Evolutionary conservation across 1,140 invertebrate species (phyloP), one percentile per base, ranked within the genome.

Genomic region (Bombus superbus): DNA sequence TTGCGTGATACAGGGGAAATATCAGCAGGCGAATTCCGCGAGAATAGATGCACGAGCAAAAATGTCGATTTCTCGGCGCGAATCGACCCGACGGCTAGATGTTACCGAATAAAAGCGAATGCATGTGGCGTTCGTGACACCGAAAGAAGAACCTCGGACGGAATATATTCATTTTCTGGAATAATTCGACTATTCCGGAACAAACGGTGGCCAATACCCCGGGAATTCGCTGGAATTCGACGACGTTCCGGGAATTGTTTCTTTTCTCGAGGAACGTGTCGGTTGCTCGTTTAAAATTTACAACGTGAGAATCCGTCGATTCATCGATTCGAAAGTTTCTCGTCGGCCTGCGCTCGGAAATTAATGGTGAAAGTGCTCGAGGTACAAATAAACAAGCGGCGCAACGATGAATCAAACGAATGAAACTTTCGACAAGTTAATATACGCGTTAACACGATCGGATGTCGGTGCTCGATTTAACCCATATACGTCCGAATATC

Each of bases 51-150:
- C 73, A 4, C 47, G 35, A 22, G 5, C 25, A 44, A 44, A 69
- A 79, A 84, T 79, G 75, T 68, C 82, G 53, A 84, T 84, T 84
- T 78, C 68, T 83, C 74, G 62, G 72, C 53, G n/a, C 28, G 42
- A 32, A 53, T 53, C 22, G 40, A 32, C 22, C 62, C 1, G 11
- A 22, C 22, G 22, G n/a, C 25, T 42, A 68, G 32, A 79, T 53
- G 22, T 76, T 68, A 83, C n/a, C 81, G 42, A 78, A 71, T 44
- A 35, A 59, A 69, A n/a, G 35, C 62, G 28, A 57, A 84, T 57
- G 66, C 66, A 35, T 5, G 32, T 38, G 25, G 18, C 13, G 35
- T 40, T 69, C 40, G 25, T 13, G 38, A 22, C 25, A 42, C 4
- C 22, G 69, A 28, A 22, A 5, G 22, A 18, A 13, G 22, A 40